These are phyloP conservation scores for Pangasius djambal DNA, from an alignment of 2,797 vertebrate genomes.

Conservation along the genomic window DNA sequence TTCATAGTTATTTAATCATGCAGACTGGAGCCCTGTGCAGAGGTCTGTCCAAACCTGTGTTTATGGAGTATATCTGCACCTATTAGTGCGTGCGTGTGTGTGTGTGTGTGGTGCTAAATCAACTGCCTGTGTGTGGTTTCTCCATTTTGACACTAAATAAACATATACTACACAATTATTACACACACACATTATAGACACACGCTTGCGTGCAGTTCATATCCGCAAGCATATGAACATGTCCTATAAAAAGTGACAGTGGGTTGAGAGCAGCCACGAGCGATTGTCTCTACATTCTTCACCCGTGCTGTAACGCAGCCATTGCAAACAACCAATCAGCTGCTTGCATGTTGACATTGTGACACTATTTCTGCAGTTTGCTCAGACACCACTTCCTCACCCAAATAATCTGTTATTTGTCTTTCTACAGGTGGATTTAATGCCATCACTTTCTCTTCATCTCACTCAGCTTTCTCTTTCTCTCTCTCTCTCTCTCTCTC, in stretches of 20 bases:
- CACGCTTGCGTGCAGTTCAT: not conserved
- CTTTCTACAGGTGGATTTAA: not conserved
- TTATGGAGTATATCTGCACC: not conserved
- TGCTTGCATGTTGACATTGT: constrained; percentile 10
- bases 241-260: constrained; percentile 10
- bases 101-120: constrained; percentile 12
- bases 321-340: constrained; percentile 12
- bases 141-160: constrained; percentile 33
- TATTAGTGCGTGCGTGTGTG: not conserved
- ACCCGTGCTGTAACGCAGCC: constrained; percentile 7
- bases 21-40: not conserved
- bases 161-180: not conserved
- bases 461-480: not conserved
- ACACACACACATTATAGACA: not conserved
- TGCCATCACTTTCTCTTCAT: not conserved
- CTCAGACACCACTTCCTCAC: constrained; percentile 25
- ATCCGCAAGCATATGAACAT: not conserved
- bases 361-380: not conserved
- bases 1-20: constrained; percentile 18
- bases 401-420: not conserved
- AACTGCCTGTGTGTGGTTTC: constrained; percentile 8
- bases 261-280: not conserved
- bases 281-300: constrained; percentile 3
- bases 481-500: not conserved
- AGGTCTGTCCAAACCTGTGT: not conserved